Evolutionary conservation across 1,140 invertebrate genomes (phyloP), one percentile per base, ranked within the genome.

Genomic region (Sycophaga agraensis): DNA sequence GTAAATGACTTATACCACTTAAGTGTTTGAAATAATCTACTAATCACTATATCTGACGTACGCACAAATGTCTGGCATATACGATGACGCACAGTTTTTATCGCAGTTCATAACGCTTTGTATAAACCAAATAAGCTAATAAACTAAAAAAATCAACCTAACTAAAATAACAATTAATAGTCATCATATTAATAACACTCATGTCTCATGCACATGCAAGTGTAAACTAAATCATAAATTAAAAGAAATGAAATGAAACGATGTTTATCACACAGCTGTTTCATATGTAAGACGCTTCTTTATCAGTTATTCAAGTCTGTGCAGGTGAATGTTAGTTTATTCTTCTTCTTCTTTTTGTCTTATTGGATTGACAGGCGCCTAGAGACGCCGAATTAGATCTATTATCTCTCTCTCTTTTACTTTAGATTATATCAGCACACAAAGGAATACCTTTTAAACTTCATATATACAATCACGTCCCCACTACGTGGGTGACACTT

Each of bases 61-160:
- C 35, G 51, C 59, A 55, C 59, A 40, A 51, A 37, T 60, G 43
- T 55, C 43, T 62, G 50, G 42, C 59, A 60, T 53, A 55, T 55
- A n/a, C 34, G 45, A 55, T 55, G 59, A 22, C 45, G 51, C 59
- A 55, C 51, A 40, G 26, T 55, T 55, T 49, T 62, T 55, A 39
- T 40, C 40, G 51, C 59, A 62, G 51, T 42, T 62, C 24, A 62
- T 56, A 24, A 40, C 37, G 43, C 53, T 62, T 56, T 31, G 5
- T 35, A 53, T 28, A 42, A 60, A 12, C 17, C 4, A 35, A 48
- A 48, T n/a, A n/a, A n/a, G n/a, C n/a, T n/a, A n/a, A n/a, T n/a
- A n/a, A n/a, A n/a, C n/a, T n/a, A n/a, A n/a, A n/a, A n/a, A n/a
- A n/a, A n/a, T n/a, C n/a, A n/a, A n/a, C n/a, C n/a, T n/a, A n/a